These are phyloP conservation scores for Rotaria macrura DNA, from an alignment of 2,888 invertebrate genomes.

Conservation along the genomic window DNA sequence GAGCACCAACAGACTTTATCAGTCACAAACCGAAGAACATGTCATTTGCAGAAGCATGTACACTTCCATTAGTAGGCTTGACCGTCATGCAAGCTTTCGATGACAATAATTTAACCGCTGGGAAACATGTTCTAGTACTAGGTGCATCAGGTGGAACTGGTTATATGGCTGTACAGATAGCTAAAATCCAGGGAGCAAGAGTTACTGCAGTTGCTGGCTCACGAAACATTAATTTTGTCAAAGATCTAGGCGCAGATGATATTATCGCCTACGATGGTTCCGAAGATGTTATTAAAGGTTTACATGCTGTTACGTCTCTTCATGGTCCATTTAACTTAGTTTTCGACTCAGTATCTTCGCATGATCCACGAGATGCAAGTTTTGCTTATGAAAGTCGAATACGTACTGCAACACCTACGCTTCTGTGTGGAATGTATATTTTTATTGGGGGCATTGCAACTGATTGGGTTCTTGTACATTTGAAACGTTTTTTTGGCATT, in stretches of 20 bases:
- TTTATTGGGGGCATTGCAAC: background rate
- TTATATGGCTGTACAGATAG: background rate
- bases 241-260: background rate
- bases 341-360: background rate
- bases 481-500: background rate
- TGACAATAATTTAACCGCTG: background rate
- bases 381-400: background rate
- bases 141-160: background rate
- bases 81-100: background rate
- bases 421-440: background rate
- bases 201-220: background rate
- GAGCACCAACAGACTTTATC: background rate
- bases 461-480: background rate
- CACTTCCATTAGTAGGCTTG: background rate
- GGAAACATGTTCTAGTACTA: background rate
- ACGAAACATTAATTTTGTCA: background rate
- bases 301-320: background rate
- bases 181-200: background rate
- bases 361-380: background rate
- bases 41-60: background rate
- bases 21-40: background rate
- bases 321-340: background rate
- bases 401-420: background rate
- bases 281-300: background rate
- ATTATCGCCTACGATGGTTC: background rate